A percentile compares a stretch with the other conserved stretches of the same genome.
phyloP scores from a whole-genome alignment of 2,888 invertebrate species.

The Sminthurides aquaticus region DNA sequence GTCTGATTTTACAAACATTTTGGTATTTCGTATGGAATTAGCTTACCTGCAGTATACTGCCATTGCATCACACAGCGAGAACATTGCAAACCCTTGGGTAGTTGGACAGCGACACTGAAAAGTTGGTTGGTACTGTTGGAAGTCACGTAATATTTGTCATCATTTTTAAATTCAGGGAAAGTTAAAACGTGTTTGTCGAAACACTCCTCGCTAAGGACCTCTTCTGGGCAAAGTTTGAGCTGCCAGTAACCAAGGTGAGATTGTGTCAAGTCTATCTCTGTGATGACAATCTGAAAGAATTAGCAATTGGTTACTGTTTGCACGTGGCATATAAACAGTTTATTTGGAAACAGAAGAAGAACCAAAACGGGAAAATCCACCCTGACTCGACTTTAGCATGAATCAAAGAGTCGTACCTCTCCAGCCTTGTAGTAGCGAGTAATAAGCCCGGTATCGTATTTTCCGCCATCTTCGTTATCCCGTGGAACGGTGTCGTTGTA shows the following conservation, averaged over 20 bases:
- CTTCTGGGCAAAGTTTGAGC: constrained; percentile 45
- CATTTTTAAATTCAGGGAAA: constrained; percentile 9
- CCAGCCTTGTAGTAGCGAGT: constrained; percentile 42
- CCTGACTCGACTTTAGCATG: too few relatives aligned
- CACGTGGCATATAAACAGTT: too few relatives aligned
- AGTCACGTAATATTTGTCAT: constrained; percentile 5
- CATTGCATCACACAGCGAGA: constrained; percentile 18
- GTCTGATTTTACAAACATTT: too few relatives aligned
- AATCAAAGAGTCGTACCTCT: too few relatives aligned
- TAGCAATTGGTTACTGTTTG: neutral
- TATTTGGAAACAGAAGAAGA: too few relatives aligned
- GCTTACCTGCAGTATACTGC: constrained; percentile 24
- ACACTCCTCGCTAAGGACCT: constrained; percentile 44
- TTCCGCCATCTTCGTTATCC: constrained; percentile 45
- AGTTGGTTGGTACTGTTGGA: neutral
- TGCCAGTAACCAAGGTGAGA: constrained; percentile 46
- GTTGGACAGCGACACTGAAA: constrained; percentile 7
- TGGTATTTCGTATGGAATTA: neutral
- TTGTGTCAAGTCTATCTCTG: constrained; percentile 45
- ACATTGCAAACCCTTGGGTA: constrained; percentile 6
- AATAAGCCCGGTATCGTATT: constrained; percentile 44
- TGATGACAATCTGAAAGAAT: constrained; percentile 38
- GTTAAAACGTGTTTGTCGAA: constrained; percentile 31
- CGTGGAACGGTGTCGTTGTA: constrained; percentile 43
- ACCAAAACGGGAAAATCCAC: too few relatives aligned